Percentiles rank a stretch among this genome's conserved stretches.
Conservation (phyloP, 2,797 vertebrate species). For the Clarias platycephalus region DNA sequence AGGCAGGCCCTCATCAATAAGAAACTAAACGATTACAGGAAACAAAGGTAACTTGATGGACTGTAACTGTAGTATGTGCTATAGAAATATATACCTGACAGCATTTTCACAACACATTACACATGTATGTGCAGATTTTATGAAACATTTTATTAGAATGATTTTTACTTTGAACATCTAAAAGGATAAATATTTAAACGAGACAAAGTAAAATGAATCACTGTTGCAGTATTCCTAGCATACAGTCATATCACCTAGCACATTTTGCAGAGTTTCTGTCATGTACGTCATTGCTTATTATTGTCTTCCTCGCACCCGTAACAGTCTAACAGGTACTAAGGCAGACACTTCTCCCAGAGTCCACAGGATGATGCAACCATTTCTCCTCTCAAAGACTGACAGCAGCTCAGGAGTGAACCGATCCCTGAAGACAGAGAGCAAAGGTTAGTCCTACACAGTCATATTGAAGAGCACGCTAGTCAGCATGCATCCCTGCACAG, state of each 20-base stretch:
- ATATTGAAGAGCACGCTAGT: not conserved
- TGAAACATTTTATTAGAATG: not conserved
- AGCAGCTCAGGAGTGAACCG: slow-evolving; percentile 69
- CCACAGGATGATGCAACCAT: slow-evolving; percentile 83
- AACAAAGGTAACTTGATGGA: slow-evolving; percentile 79
- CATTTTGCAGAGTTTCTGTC: slow-evolving; percentile 11
- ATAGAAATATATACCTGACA: not conserved
- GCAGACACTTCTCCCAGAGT: slow-evolving; percentile 85
- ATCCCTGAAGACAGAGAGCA: slow-evolving; percentile 74
- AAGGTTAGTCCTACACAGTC: slow-evolving; percentile 60
- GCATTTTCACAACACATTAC: not conserved
- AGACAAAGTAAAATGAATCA: not conserved
- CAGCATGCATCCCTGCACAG: not conserved
- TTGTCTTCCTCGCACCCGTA: slow-evolving; percentile 31
- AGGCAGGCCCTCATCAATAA: slow-evolving; percentile 95
- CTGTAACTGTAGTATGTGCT: not conserved
- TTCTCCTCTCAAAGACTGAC: slow-evolving; percentile 80
- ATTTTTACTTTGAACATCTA: not conserved
- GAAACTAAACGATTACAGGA: slow-evolving; percentile 94
- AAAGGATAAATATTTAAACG: not conserved
- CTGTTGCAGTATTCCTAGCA: not conserved
- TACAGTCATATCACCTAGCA: not conserved
- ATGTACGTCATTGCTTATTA: not conserved
- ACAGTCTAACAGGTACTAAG: slow-evolving; percentile 84
- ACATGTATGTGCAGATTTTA: not conserved